phyloP scores from a whole-genome alignment of 2,888 invertebrate genomes.

The Antheraea assamensis region DNA sequence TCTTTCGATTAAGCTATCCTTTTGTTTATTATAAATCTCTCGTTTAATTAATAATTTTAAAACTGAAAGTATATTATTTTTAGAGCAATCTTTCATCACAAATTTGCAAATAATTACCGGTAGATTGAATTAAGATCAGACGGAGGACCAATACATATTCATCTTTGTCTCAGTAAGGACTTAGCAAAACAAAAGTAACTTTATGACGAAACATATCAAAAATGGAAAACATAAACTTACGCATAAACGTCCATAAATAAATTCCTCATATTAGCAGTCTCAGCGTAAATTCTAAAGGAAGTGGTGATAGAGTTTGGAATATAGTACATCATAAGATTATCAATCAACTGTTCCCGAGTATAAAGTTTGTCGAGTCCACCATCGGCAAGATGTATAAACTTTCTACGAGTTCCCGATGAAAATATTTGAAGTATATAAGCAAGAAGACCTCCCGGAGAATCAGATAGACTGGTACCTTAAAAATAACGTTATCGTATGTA shows the following conservation, averaged over 20 bases:
- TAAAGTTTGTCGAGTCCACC: constrained; percentile 83
- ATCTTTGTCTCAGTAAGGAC: not conserved
- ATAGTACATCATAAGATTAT: constrained; percentile 85
- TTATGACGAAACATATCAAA: not conserved
- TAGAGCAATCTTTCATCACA: too few species aligned
- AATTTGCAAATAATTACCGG: too few species aligned
- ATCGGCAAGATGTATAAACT: constrained; percentile 56
- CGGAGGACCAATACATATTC: not conserved
- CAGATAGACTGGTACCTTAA: constrained; percentile 84
- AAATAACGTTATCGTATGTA: not conserved
- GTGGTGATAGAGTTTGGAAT: constrained; percentile 85
- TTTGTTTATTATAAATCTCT: too few species aligned
- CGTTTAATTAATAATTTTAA: too few species aligned
- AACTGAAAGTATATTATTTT: too few species aligned
- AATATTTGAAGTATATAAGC: constrained; percentile 91
- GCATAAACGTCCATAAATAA: constrained; percentile 43
- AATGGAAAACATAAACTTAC: constrained; percentile 46
- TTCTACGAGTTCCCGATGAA: constrained; percentile 84
- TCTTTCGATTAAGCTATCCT: too few species aligned
- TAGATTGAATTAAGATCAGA: too few species aligned
- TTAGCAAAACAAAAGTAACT: not conserved
- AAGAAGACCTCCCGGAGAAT: constrained; percentile 89
- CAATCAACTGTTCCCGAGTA: constrained; percentile 85
- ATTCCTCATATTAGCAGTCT: constrained; percentile 59
- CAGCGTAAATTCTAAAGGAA: constrained; percentile 83